Evolutionary conservation across 2,888 invertebrate species (phyloP).

Genomic region (Lymantria monacha): DNA sequence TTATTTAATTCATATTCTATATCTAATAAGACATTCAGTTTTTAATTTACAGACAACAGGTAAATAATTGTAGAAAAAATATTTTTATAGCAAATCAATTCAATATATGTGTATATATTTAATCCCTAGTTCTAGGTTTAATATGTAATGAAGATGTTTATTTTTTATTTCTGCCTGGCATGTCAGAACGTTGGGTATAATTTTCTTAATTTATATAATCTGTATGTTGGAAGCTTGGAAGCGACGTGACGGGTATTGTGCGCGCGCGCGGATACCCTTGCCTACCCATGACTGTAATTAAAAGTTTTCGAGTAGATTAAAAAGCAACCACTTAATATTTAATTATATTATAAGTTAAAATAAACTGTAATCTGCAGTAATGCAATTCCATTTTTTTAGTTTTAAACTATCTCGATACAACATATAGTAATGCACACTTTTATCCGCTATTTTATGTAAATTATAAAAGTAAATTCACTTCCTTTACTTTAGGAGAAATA

Average conservation of each 20-base stretch:
- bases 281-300: slow-evolving; percentile 16
- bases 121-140: slow-evolving; percentile 19
- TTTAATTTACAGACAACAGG: no score
- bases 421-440: no score
- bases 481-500: no score
- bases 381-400: no score
- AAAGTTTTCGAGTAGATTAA: slow-evolving; percentile 6
- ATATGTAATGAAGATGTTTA: slow-evolving; percentile 35
- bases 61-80: no score
- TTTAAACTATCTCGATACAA: no score
- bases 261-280: neutral
- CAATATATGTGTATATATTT: no score
- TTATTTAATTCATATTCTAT: no score
- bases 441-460: no score
- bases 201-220: slow-evolving; percentile 66
- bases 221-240: slow-evolving; percentile 25
- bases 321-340: neutral
- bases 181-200: slow-evolving; percentile 39
- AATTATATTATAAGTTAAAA: neutral
- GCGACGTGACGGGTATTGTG: slow-evolving; percentile 15
- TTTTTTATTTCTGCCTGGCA: slow-evolving; percentile 27
- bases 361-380: slow-evolving; percentile 1
- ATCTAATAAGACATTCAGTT: no score
- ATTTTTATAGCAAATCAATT: no score
- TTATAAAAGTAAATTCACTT: no score